Evolutionary conservation across 2,797 vertebrate species (phyloP).

Genomic region (Harpagifer antarcticus): DNA sequence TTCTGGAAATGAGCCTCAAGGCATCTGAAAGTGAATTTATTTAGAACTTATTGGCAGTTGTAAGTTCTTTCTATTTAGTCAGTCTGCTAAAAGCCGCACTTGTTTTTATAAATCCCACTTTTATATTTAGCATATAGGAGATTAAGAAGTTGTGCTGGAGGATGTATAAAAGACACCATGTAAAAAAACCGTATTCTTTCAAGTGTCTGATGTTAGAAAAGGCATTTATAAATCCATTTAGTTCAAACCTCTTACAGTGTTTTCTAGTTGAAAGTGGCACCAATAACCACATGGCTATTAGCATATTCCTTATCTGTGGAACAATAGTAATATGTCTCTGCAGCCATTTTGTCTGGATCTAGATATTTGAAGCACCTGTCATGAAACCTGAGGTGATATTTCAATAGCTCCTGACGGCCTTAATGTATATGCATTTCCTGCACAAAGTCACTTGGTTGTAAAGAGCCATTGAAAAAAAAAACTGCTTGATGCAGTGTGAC

Average conservation of each 20-base stretch:
- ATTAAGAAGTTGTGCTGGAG: too few species aligned
- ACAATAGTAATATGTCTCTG: not conserved
- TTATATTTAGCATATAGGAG: too few species aligned
- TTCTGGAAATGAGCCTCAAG: not conserved
- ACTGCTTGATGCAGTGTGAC: constrained; percentile 88
- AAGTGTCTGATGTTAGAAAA: not conserved
- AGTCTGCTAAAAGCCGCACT: too few species aligned
- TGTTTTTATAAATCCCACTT: too few species aligned
- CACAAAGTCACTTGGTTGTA: constrained; percentile 79
- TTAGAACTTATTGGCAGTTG: not conserved
- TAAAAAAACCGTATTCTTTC: not conserved
- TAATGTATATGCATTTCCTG: constrained; percentile 71
- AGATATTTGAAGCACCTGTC: constrained; percentile 62
- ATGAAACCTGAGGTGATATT: constrained; percentile 62
- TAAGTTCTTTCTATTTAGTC: too few species aligned
- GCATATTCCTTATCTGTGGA: not conserved
- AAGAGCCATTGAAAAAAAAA: constrained; percentile 74
- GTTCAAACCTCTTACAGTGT: not conserved
- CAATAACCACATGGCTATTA: not conserved
- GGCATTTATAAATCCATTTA: not conserved
- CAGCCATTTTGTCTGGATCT: constrained; percentile 43
- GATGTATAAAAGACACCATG: not conserved
- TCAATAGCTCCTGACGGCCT: constrained; percentile 56
- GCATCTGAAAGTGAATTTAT: not conserved
- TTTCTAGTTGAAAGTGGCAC: not conserved